Evolutionary conservation across 2,113 vertebrate species (phyloP).

Genomic region (Amphiprion percula): DNA sequence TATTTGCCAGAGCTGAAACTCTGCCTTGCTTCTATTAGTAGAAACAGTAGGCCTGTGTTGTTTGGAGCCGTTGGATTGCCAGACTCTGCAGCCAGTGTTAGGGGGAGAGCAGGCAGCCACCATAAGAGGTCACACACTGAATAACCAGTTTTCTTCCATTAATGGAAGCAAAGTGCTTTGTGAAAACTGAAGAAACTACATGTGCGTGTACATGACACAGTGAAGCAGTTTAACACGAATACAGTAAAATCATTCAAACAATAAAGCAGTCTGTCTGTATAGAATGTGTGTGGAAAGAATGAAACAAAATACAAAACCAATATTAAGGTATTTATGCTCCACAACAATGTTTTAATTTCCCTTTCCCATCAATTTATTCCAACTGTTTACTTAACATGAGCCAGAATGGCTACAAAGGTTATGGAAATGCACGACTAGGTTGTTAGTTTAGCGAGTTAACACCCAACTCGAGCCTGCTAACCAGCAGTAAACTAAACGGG

Average conservation of each 20-base stretch:
- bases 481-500: slow-evolving; percentile 25
- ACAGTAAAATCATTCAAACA: neutral
- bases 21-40: slow-evolving; percentile 71
- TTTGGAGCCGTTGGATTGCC: slow-evolving; percentile 50
- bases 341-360: neutral
- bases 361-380: neutral
- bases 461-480: slow-evolving; percentile 13
- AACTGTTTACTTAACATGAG: neutral
- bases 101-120: slow-evolving; percentile 34
- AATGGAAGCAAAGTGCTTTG: slow-evolving; percentile 29
- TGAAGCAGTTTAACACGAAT: slow-evolving; percentile 16
- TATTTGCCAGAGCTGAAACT: slow-evolving; percentile 68
- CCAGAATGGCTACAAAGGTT: neutral
- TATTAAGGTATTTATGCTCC: slow-evolving; percentile 3
- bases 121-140: slow-evolving; percentile 46
- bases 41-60: slow-evolving; percentile 71
- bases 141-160: slow-evolving; percentile 29
- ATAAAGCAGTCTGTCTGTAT: neutral
- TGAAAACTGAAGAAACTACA: slow-evolving; percentile 29
- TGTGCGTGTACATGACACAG: neutral
- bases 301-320: neutral
- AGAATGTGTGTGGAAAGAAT: neutral
- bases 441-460: slow-evolving; percentile 10
- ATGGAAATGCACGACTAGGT: too few relatives aligned
- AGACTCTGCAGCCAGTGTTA: slow-evolving; percentile 46